Evolutionary conservation across 2,797 vertebrate species (phyloP).

Genomic region (Pampus argenteus): DNA sequence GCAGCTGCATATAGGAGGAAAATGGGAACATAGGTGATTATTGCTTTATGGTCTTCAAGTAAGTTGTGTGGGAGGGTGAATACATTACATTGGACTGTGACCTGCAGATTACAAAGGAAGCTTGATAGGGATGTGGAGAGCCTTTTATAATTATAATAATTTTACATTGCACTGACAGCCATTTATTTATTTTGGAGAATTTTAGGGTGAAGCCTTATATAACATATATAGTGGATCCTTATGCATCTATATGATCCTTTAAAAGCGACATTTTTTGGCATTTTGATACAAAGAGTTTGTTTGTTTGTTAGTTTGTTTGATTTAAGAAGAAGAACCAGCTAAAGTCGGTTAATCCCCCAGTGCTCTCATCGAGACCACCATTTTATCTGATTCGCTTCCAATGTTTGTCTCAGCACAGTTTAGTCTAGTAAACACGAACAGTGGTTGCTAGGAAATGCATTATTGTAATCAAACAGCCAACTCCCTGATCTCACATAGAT

Average conservation of each 20-base stretch:
- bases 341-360: constrained; percentile 56
- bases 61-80: constrained; percentile 46
- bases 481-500: constrained; percentile 40
- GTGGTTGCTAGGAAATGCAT: constrained; percentile 41
- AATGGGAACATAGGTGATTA: constrained; percentile 74
- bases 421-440: constrained; percentile 23
- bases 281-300: constrained; percentile 25
- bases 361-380: constrained; percentile 39
- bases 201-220: neutral
- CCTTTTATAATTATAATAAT: constrained; percentile 2
- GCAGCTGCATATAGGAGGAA: constrained; percentile 59
- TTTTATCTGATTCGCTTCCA: constrained; percentile 43
- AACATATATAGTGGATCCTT: neutral
- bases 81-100: constrained; percentile 46
- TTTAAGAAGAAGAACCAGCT: constrained; percentile 14
- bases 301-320: constrained; percentile 14
- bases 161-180: neutral
- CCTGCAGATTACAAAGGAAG: constrained; percentile 25
- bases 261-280: constrained; percentile 17
- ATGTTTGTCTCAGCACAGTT: constrained; percentile 43
- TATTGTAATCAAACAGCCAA: constrained; percentile 53
- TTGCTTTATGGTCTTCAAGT: constrained; percentile 69
- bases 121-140: neutral
- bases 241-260: neutral
- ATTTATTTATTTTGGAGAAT: constrained; percentile 4